phyloP scores from a whole-genome alignment of 2,797 vertebrate genomes.

The Aldrovandia affinis region DNA sequence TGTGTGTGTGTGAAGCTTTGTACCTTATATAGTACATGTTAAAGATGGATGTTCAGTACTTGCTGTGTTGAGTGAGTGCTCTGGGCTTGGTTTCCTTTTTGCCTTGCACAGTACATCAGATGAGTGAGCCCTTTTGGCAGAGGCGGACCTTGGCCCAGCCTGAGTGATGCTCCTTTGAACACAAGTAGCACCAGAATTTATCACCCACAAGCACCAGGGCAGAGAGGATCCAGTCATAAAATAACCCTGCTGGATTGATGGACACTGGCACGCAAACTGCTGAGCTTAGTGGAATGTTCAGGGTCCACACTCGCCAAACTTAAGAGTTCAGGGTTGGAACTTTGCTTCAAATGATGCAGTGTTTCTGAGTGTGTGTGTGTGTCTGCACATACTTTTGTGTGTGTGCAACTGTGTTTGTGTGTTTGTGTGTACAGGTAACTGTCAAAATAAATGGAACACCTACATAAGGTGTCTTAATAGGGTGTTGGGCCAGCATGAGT shows the following conservation, averaged over 20 bases:
- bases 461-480: no score
- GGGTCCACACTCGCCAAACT: background rate
- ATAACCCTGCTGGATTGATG: slow-evolving; percentile 20
- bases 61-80: slow-evolving; percentile 1
- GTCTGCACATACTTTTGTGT: no score
- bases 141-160: background rate
- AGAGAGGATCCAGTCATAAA: slow-evolving; percentile 18
- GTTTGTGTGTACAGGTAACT: background rate
- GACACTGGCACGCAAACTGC: background rate
- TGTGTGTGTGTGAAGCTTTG: background rate
- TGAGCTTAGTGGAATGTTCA: slow-evolving; percentile 21
- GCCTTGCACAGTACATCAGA: background rate
- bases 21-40: background rate
- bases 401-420: background rate
- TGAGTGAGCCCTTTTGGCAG: slow-evolving; percentile 16
- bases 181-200: slow-evolving; percentile 14
- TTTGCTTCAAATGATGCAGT: background rate
- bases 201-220: background rate
- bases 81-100: slow-evolving; percentile 3
- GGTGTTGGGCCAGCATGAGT: no score
- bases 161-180: background rate
- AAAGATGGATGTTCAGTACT: background rate
- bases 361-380: background rate
- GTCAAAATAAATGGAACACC: no score
- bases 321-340: slow-evolving; percentile 7